phyloP scores from a whole-genome alignment of 2,113 vertebrate genomes.

The Rhinoptilus africanus region DNA sequence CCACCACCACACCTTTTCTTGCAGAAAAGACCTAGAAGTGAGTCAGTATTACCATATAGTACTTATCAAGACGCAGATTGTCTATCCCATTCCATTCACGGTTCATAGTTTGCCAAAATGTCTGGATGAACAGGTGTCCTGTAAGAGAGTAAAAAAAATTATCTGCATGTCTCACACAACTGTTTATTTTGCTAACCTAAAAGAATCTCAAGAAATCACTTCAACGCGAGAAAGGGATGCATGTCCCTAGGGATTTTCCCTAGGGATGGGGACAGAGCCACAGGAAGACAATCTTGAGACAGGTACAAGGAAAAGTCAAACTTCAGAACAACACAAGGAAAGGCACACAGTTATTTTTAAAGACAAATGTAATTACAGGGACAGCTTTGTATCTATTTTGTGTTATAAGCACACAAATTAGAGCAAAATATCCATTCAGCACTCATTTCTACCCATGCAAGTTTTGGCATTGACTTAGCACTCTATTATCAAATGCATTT shows the following conservation, averaged over 20 bases:
- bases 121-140: conserved; percentile 85
- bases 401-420: background rate
- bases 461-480: background rate
- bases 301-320: background rate
- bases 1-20: background rate
- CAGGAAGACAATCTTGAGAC: background rate
- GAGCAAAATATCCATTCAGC: background rate
- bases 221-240: background rate
- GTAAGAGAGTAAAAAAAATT: background rate
- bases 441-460: background rate
- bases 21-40: background rate
- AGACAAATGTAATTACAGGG: background rate
- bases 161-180: background rate
- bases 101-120: conserved; percentile 87
- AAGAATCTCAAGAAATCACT: background rate
- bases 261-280: background rate
- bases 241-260: background rate
- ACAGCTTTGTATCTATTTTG: background rate
- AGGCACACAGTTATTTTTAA: background rate
- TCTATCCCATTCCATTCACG: conserved; percentile 91
- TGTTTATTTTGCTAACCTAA: background rate
- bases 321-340: background rate
- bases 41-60: conserved; percentile 69
- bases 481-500: background rate
- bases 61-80: conserved; percentile 85